Percentiles rank a stretch among this genome's conserved stretches.
Evolutionary conservation across 2,888 invertebrate genomes (phyloP).

Genomic region (Odontocerum albicorne): DNA sequence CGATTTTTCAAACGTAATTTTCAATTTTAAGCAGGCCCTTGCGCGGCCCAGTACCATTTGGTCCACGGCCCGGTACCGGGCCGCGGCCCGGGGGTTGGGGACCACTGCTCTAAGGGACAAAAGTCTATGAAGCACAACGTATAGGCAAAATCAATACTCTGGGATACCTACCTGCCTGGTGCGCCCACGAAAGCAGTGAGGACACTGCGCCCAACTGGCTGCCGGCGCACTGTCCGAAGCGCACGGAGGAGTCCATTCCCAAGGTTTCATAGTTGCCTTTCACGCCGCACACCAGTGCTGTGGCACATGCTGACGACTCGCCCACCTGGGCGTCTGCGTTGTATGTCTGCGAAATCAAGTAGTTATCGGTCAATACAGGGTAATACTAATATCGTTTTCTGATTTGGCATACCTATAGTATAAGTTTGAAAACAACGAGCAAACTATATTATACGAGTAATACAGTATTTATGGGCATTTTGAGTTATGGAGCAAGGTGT

Average conservation of each 20-base stretch:
- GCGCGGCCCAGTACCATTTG: no score
- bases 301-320: slow-evolving; percentile 70
- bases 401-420: no score
- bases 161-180: no score
- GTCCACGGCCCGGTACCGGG: no score
- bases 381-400: no score
- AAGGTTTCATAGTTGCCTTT: slow-evolving; percentile 67
- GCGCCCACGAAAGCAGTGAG: slow-evolving; percentile 8
- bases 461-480: no score
- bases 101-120: neutral
- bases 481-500: no score
- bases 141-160: neutral
- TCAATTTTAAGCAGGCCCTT: no score
- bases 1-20: no score
- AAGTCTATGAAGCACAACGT: neutral
- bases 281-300: slow-evolving; percentile 67
- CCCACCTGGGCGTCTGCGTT: slow-evolving; percentile 67
- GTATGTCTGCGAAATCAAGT: slow-evolving; percentile 58
- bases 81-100: no score
- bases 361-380: neutral
- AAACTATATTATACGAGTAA: no score
- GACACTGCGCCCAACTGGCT: slow-evolving; percentile 55
- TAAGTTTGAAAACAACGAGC: no score
- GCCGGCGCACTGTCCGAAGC: slow-evolving; percentile 60
- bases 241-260: slow-evolving; percentile 60